phyloP scores from a whole-genome alignment of 2,797 vertebrate genomes.

The Clarias pachynema region DNA sequence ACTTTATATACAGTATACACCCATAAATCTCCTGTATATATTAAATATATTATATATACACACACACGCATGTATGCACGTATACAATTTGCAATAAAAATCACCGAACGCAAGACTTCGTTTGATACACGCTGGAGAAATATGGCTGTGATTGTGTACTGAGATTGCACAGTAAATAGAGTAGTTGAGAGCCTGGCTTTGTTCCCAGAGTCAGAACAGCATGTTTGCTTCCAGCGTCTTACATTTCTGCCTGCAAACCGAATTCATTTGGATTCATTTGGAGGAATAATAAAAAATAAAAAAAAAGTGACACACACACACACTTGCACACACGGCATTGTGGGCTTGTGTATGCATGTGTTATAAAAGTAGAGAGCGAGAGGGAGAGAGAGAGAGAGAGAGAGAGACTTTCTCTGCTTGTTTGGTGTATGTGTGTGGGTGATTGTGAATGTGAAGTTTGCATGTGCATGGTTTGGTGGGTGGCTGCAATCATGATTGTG shows the following conservation, averaged over 20 bases:
- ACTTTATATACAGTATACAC: too few relatives aligned
- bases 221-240: conserved; percentile 41
- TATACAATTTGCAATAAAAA: conserved; percentile 5
- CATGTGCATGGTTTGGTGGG: conserved; percentile 18
- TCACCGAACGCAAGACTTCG: not conserved
- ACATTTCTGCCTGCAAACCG: conserved; percentile 32
- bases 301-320: conserved; percentile 19
- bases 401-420: not conserved
- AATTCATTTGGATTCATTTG: conserved; percentile 32
- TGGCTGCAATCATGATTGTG: conserved; percentile 12
- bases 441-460: not conserved
- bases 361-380: not conserved
- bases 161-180: conserved; percentile 21
- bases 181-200: conserved; percentile 41
- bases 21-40: too few relatives aligned
- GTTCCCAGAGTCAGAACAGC: conserved; percentile 30
- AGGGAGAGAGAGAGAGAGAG: not conserved
- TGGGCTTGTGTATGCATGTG: conserved; percentile 3
- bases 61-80: too few relatives aligned
- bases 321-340: not conserved
- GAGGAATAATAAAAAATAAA: not conserved
- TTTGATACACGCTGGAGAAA: conserved; percentile 11
- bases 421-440: conserved; percentile 8
- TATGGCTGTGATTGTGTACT: conserved; percentile 31
- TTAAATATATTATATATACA: not conserved